These are phyloP conservation scores for Lasioglossum villosulum DNA, from an alignment of 2,888 invertebrate species.

Conservation along the genomic window DNA sequence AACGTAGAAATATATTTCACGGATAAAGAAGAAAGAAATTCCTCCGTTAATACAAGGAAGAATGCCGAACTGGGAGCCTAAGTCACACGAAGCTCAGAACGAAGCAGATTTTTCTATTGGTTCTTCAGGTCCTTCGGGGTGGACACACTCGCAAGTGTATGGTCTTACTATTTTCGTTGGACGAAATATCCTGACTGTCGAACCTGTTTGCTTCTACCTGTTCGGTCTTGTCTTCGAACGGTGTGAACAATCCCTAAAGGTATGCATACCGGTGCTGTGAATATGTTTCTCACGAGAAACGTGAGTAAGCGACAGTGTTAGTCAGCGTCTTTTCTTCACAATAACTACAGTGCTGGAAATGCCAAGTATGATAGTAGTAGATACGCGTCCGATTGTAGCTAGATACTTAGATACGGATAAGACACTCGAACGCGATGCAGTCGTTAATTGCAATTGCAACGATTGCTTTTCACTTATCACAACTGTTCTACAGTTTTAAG, in stretches of 20 bases:
- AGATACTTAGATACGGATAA: neutral
- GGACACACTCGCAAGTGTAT: neutral
- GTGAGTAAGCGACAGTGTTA: constrained; percentile 67
- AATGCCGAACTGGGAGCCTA: too few relatives aligned
- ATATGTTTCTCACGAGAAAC: constrained; percentile 54
- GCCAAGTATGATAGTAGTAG: neutral
- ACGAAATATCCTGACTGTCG: constrained; percentile 28
- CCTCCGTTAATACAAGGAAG: too few relatives aligned
- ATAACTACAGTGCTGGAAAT: constrained; percentile 12
- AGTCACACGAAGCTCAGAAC: neutral
- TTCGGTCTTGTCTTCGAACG: neutral
- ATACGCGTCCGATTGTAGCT: neutral
- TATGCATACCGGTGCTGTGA: constrained; percentile 49
- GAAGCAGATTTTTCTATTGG: neutral
- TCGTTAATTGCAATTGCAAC: neutral
- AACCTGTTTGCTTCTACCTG: constrained; percentile 23
- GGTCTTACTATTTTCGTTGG: constrained; percentile 22
- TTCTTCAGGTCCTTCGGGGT: neutral
- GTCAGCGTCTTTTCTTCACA: constrained; percentile 56
- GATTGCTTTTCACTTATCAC: too few relatives aligned
- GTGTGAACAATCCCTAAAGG: constrained; percentile 39
- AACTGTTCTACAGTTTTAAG: too few relatives aligned
- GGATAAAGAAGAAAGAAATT: too few relatives aligned
- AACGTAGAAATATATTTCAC: too few relatives aligned
- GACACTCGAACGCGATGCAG: neutral